A percentile compares a stretch with the other conserved stretches of the same genome.
Conservation (phyloP, 1,140 invertebrate genomes). For the Pygmarrhopalites habei region DNA sequence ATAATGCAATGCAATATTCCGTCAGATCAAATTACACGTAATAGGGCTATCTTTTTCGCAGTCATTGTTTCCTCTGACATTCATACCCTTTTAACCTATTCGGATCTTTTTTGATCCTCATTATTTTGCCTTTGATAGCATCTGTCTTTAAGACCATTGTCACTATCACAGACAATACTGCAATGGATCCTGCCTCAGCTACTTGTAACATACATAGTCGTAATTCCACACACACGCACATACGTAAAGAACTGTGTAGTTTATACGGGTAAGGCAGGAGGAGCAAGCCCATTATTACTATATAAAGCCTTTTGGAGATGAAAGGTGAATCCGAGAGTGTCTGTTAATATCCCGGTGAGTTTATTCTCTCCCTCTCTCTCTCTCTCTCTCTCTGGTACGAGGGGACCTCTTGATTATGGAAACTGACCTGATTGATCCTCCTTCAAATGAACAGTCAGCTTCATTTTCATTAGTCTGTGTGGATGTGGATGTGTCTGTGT, state of each 20-base stretch:
- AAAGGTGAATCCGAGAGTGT: too few species aligned
- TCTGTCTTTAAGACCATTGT: constrained; percentile 11
- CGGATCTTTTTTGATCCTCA: constrained; percentile 13
- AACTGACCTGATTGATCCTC: constrained; percentile 12
- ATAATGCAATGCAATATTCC: neutral
- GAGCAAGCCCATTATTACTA: too few species aligned
- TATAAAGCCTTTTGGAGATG: too few species aligned
- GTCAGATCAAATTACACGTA: constrained; percentile 14
- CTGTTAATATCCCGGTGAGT: constrained; percentile 3
- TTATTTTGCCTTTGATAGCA: constrained; percentile 10
- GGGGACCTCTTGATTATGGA: neutral
- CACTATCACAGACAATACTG: neutral
- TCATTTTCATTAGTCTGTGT: too few species aligned
- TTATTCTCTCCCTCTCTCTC: too few species aligned
- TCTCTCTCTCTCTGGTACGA: neutral
- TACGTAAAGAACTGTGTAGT: too few species aligned
- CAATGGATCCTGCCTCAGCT: too few species aligned
- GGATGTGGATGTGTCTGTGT: too few species aligned
- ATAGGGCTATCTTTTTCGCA: constrained; percentile 15
- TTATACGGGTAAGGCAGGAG: too few species aligned
- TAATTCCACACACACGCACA: too few species aligned
- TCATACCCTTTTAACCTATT: constrained; percentile 12
- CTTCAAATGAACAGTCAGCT: neutral
- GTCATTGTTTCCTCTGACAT: constrained; percentile 5
- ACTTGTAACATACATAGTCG: too few species aligned